Evolutionary conservation across 2,113 vertebrate genomes (phyloP).

Genomic region (Channa argus): DNA sequence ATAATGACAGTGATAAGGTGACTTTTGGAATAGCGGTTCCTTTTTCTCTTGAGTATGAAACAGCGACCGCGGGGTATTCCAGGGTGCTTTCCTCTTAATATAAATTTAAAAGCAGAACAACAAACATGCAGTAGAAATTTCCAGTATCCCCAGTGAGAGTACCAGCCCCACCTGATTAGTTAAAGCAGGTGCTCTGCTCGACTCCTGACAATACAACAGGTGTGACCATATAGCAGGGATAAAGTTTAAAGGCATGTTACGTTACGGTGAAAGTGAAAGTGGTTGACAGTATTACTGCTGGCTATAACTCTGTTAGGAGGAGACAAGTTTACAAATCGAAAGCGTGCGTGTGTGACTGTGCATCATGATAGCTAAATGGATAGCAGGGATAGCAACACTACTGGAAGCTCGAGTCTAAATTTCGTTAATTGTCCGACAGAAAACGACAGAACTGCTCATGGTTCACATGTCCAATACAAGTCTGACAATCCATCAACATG

Average conservation of each 20-base stretch:
- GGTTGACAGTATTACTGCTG: not conserved
- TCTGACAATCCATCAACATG: not conserved
- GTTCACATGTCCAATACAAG: slow-evolving; percentile 13
- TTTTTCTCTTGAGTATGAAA: not conserved
- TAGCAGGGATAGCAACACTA: slow-evolving; percentile 46
- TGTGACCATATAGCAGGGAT: slow-evolving; percentile 20
- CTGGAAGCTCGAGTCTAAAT: slow-evolving; percentile 20
- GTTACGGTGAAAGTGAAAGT: slow-evolving; percentile 65
- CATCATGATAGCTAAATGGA: slow-evolving; percentile 63
- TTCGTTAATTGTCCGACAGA: not conserved
- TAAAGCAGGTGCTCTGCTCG: slow-evolving; percentile 20
- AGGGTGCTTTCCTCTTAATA: not conserved
- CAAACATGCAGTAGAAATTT: not conserved
- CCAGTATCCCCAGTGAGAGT: not conserved
- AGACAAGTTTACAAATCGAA: slow-evolving; percentile 49
- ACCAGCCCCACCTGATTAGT: not conserved
- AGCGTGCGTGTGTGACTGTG: slow-evolving; percentile 23
- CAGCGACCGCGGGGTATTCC: not conserved
- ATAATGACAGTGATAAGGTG: not conserved
- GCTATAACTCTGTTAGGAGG: not conserved
- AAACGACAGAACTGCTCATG: slow-evolving; percentile 26
- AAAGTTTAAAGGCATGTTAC: slow-evolving; percentile 28
- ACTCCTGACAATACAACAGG: slow-evolving; percentile 69
- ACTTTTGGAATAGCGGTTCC: not conserved
- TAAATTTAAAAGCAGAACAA: not conserved